Percentiles rank a stretch among this genome's conserved stretches.
Evolutionary conservation across 2,888 invertebrate genomes (phyloP).

Genomic region (Lasioglossum figueresi): DNA sequence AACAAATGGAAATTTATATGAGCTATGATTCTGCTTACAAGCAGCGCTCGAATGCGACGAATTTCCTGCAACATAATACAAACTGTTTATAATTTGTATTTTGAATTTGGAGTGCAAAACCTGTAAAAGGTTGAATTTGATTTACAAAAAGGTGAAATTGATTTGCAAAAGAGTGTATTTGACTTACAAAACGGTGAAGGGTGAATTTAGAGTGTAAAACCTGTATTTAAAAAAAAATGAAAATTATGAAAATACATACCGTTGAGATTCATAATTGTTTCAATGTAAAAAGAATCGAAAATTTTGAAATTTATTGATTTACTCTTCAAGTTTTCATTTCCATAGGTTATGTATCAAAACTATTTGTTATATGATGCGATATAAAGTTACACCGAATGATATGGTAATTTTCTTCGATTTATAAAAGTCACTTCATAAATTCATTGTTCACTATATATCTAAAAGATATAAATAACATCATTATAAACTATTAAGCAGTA

Average conservation of each 20-base stretch:
- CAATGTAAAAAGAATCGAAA: background rate
- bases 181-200: too few relatives aligned
- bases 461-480: background rate
- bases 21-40: constrained; percentile 8
- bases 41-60: background rate
- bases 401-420: background rate
- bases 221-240: too few relatives aligned
- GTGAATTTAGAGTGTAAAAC: too few relatives aligned
- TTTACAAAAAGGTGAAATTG: too few relatives aligned
- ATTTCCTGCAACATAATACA: constrained; percentile 35
- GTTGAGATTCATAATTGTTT: constrained; percentile 30
- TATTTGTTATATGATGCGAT: background rate
- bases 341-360: constrained; percentile 27
- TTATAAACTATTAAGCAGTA: background rate
- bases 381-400: background rate
- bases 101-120: too few relatives aligned
- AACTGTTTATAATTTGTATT: background rate
- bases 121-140: too few relatives aligned
- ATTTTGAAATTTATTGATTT: background rate
- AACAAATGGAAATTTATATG: constrained; percentile 76
- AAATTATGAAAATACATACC: constrained; percentile 27
- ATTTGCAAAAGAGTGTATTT: too few relatives aligned
- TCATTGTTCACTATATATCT: background rate
- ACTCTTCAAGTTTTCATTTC: background rate
- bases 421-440: background rate